phyloP scores from a whole-genome alignment of 2,113 vertebrate genomes.

The Cromileptes altivelis region DNA sequence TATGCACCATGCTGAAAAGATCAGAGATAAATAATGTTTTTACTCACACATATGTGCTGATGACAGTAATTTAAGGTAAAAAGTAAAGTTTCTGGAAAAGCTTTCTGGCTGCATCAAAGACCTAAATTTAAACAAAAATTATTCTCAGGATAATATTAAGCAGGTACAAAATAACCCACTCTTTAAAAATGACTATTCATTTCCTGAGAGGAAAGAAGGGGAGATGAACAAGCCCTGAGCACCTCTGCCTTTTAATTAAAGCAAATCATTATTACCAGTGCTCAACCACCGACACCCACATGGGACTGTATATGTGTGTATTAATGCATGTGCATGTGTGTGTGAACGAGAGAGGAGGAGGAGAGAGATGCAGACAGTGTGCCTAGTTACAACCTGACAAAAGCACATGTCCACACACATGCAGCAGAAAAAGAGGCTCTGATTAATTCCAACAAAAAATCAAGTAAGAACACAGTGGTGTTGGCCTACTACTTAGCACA shows the following conservation, averaged over 20 bases:
- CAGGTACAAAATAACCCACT: constrained; percentile 32
- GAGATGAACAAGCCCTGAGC: constrained; percentile 19
- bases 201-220: constrained; percentile 31
- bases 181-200: constrained; percentile 44
- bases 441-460: constrained; percentile 37
- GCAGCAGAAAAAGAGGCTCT: constrained; percentile 7
- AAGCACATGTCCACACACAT: constrained; percentile 34
- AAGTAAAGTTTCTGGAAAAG: neutral
- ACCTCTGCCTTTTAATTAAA: constrained; percentile 68
- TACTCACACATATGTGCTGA: neutral
- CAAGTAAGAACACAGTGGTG: constrained; percentile 22
- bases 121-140: constrained; percentile 21
- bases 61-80: too few species aligned
- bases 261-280: constrained; percentile 62
- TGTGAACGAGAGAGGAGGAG: constrained; percentile 5
- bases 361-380: neutral
- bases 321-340: neutral
- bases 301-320: constrained; percentile 16
- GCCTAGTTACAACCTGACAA: constrained; percentile 23
- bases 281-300: constrained; percentile 45
- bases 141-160: constrained; percentile 32
- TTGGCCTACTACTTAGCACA: constrained; percentile 18
- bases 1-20: neutral
- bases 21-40: neutral
- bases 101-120: constrained; percentile 12